These are phyloP conservation scores for Phenganax stokvisi DNA, from an alignment of 92 coral and sea anemone genomes.

Conservation along the genomic window DNA sequence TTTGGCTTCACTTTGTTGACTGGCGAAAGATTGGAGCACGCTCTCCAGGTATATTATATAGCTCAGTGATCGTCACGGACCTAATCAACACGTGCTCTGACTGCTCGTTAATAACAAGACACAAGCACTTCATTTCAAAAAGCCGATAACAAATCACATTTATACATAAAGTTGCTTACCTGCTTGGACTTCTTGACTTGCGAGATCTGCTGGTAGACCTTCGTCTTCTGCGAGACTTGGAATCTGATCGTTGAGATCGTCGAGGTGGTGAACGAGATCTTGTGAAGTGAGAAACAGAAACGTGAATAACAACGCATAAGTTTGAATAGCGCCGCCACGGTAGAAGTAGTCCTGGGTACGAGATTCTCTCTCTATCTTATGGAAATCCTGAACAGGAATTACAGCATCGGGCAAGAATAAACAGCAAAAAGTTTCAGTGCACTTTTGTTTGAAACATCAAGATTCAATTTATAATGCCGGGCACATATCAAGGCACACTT, in stretches of 20 bases:
- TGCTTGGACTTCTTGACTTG: constrained; percentile 32
- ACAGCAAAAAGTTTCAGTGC: too few relatives aligned
- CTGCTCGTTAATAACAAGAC: background rate
- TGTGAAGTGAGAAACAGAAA: background rate
- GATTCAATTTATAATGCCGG: background rate
- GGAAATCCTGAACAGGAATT: too few relatives aligned
- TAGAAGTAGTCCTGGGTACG: too few relatives aligned
- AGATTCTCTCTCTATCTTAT: too few relatives aligned
- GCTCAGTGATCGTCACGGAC: background rate
- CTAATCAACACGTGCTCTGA: background rate
- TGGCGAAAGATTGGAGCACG: too few relatives aligned
- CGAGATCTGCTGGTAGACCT: constrained; percentile 31
- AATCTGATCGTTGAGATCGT: constrained; percentile 58
- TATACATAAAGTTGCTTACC: constrained; percentile 1
- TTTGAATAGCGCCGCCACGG: background rate
- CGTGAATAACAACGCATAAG: background rate
- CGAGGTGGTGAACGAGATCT: constrained; percentile 36
- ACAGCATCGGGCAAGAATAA: too few relatives aligned
- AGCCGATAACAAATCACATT: background rate
- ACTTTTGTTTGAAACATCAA: too few relatives aligned
- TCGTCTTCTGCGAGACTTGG: constrained; percentile 74
- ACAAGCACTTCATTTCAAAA: background rate
- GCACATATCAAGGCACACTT: too few relatives aligned
- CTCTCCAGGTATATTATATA: too few relatives aligned
- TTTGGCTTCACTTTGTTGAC: too few relatives aligned